phyloP scores from a whole-genome alignment of 2,888 invertebrate species.

The Pasiphila rectangulata region DNA sequence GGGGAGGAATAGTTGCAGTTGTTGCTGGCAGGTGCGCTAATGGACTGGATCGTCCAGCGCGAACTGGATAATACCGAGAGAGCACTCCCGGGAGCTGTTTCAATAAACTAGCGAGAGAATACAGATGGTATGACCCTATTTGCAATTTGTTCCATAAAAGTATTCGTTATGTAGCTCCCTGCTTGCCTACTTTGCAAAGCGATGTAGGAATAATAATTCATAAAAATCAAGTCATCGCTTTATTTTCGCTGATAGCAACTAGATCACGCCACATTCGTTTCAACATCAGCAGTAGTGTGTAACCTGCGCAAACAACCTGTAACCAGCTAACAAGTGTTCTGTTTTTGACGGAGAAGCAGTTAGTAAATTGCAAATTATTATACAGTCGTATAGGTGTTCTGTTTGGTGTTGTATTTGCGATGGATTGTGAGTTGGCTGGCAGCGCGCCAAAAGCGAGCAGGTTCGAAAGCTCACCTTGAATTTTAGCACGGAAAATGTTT shows the following conservation, averaged over 20 bases:
- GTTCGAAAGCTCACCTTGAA: slow-evolving; percentile 41
- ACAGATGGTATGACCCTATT: neutral
- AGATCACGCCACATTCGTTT: slow-evolving; percentile 17
- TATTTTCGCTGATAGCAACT: slow-evolving; percentile 18
- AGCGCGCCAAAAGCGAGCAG: slow-evolving; percentile 35
- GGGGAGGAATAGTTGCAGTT: slow-evolving; percentile 3
- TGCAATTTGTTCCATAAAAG: neutral
- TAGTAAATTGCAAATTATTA: slow-evolving; percentile 24
- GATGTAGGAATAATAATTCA: slow-evolving; percentile 15
- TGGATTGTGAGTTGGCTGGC: slow-evolving; percentile 43
- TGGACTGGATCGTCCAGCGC: neutral
- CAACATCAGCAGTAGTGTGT: slow-evolving; percentile 9
- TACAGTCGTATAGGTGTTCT: slow-evolving; percentile 27
- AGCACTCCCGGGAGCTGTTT: neutral
- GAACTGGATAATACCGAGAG: neutral
- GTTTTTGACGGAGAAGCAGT: neutral
- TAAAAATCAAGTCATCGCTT: slow-evolving; percentile 15
- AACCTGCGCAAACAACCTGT: slow-evolving; percentile 1
- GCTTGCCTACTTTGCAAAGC: neutral
- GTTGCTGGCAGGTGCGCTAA: slow-evolving; percentile 1
- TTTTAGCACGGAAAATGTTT: slow-evolving; percentile 35
- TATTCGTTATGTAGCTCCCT: too few species aligned
- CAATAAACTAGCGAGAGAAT: neutral
- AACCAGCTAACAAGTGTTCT: neutral
- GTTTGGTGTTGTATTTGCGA: slow-evolving; percentile 34